Conservation (phyloP, 2,888 invertebrate genomes). For the Temnothorax rugatulus region DNA sequence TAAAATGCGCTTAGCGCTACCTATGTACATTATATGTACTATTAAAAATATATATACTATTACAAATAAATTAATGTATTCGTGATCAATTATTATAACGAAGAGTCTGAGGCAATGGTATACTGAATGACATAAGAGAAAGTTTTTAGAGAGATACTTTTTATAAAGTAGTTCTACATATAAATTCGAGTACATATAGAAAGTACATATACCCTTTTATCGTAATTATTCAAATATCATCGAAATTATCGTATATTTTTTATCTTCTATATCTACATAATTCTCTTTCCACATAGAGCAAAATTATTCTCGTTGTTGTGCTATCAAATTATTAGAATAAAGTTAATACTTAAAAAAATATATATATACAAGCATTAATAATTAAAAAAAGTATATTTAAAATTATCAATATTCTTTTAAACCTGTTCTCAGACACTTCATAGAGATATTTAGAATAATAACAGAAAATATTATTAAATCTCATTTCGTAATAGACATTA, state of each 20-base stretch:
- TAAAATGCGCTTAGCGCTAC: no score
- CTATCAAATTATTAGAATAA: background rate
- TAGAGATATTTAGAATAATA: no score
- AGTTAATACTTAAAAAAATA: background rate
- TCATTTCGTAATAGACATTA: no score
- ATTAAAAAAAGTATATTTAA: no score
- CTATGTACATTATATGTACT: background rate
- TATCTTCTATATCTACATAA: background rate
- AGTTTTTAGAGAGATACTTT: background rate
- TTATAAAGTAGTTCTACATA: background rate
- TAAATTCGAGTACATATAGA: background rate
- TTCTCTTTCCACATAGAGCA: background rate
- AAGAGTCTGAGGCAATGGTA: background rate
- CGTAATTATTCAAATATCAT: background rate
- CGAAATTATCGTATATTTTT: background rate
- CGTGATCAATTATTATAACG: background rate
- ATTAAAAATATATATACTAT: no score
- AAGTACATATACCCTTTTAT: background rate
- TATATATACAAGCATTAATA: background rate
- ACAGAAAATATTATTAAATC: no score
- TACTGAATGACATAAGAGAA: background rate
- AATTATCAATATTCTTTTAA: background rate
- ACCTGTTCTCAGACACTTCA: no score
- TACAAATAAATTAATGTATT: background rate
- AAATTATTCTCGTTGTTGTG: background rate